Evolutionary conservation across 1,140 invertebrate species (phyloP), one percentile per base, ranked within the genome.

Genomic region (Charaxes varanes): DNA sequence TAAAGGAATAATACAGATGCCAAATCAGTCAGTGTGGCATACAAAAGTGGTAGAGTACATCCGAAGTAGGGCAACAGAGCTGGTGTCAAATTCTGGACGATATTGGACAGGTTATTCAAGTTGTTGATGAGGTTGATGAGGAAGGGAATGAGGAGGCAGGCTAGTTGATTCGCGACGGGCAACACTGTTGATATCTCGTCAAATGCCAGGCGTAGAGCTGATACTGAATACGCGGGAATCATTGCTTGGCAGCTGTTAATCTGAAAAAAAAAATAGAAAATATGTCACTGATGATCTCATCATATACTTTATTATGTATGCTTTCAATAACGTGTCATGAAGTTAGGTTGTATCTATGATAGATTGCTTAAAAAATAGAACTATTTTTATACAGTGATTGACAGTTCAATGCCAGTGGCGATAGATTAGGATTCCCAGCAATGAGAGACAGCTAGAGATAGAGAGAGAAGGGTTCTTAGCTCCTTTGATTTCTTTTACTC

Each of bases 81-180:
- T 13, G 77, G 77, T 2, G 77, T 81, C 6, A 81, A 32, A 45
- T 81, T 81, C 22, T 74, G 70, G 0, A 81, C 70, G 0, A 81
- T 79, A 17, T 81, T 81, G 0, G 74, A 79, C 0, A 81, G 18
- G 15, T 79, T 77, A 35, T 81, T 79, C 3, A 81, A 26, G 15
- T 82, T 82, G 19, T 79, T 81, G 30, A 81, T 77, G 0, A 81
- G 28, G 30, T 79, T 79, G 12, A 79, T 76, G 0, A 81, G 36
- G 30, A 81, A 81, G 0, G 77, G 77, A 8, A 81, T 62, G 1
- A 81, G 36, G 0, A 79, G 61, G 8, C 62, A 65, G 0, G 70
- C 74, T 2, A 81, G 58, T 26, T 79, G 72, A 15, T 79, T 81
- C 0, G 70, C 74, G 1, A 79, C 41, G 2, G 77, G 77, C 10